Evolutionary conservation across 2,888 invertebrate genomes (phyloP).

Genomic region (Tortricodes alternella): DNA sequence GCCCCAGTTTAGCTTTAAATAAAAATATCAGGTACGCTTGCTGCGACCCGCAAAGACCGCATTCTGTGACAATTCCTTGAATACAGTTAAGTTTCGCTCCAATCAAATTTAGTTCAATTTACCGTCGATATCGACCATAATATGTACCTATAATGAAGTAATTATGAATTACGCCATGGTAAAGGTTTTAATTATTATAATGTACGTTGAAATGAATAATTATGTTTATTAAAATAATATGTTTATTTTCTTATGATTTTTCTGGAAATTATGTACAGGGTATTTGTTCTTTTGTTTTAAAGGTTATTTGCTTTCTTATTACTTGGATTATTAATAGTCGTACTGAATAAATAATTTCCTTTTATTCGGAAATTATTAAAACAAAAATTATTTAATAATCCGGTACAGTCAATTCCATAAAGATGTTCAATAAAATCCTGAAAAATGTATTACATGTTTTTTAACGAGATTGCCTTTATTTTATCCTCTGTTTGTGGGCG

Average conservation of each 20-base stretch:
- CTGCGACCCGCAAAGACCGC: too few relatives aligned
- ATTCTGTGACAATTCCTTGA: neutral
- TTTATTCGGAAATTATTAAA: too few relatives aligned
- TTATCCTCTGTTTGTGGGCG: too few relatives aligned
- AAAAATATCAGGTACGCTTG: too few relatives aligned
- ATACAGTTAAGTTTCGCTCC: neutral
- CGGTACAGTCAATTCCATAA: too few relatives aligned
- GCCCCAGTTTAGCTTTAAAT: too few relatives aligned
- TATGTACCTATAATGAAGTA: slow-evolving; percentile 15
- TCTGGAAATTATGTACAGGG: slow-evolving; percentile 45
- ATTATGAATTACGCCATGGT: slow-evolving; percentile 28
- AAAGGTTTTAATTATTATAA: slow-evolving; percentile 32
- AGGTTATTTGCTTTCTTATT: slow-evolving; percentile 2
- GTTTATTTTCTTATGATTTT: slow-evolving; percentile 52
- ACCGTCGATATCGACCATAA: too few relatives aligned
- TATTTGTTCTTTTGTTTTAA: slow-evolving; percentile 27
- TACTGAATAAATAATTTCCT: neutral
- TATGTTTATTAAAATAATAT: slow-evolving; percentile 46
- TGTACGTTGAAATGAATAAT: slow-evolving; percentile 25
- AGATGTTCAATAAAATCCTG: too few relatives aligned
- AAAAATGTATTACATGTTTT: too few relatives aligned
- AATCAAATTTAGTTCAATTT: neutral
- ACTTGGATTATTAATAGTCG: slow-evolving; percentile 7
- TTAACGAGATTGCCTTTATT: too few relatives aligned
- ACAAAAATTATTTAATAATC: too few relatives aligned